Percentiles rank a stretch among this genome's conserved stretches.
These are phyloP conservation scores for Prionace glauca DNA, from an alignment of 2,797 vertebrate genomes.

Conservation along the genomic window DNA sequence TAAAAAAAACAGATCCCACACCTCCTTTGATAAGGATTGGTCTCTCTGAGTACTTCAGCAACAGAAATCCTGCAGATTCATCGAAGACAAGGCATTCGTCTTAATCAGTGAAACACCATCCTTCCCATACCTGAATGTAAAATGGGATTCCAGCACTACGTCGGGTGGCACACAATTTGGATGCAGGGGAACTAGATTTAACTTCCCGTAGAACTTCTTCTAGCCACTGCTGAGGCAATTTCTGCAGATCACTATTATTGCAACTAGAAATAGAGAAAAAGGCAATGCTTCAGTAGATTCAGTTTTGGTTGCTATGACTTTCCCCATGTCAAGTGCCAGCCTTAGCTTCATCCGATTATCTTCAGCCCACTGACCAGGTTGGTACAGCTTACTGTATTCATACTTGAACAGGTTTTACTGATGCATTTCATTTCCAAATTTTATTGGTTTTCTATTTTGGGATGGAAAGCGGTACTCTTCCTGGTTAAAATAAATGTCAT, in stretches of 20 bases:
- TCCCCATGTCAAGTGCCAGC: neutral
- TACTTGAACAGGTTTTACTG: too few species aligned
- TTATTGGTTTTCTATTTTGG: too few species aligned
- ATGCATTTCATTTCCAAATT: too few species aligned
- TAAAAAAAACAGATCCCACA: neutral
- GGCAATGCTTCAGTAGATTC: conserved; percentile 40
- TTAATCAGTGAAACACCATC: neutral
- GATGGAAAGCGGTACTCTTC: neutral
- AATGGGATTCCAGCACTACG: conserved; percentile 94
- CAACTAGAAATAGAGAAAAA: conserved; percentile 60
- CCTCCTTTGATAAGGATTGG: neutral
- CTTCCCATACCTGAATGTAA: conserved; percentile 77
- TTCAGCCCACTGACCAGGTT: neutral
- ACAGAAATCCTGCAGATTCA: neutral
- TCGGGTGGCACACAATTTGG: conserved; percentile 86
- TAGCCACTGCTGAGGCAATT: conserved; percentile 76
- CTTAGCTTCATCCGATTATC: neutral
- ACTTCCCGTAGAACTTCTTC: conserved; percentile 77
- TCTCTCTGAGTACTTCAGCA: neutral
- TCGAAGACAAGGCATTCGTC: neutral
- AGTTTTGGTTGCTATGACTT: conserved; percentile 23
- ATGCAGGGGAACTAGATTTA: conserved; percentile 76
- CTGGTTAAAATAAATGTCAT: neutral
- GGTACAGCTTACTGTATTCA: neutral
- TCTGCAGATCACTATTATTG: conserved; percentile 62